Conservation (phyloP, 2,797 vertebrate species). For the Kryptolebias ocellatus region DNA sequence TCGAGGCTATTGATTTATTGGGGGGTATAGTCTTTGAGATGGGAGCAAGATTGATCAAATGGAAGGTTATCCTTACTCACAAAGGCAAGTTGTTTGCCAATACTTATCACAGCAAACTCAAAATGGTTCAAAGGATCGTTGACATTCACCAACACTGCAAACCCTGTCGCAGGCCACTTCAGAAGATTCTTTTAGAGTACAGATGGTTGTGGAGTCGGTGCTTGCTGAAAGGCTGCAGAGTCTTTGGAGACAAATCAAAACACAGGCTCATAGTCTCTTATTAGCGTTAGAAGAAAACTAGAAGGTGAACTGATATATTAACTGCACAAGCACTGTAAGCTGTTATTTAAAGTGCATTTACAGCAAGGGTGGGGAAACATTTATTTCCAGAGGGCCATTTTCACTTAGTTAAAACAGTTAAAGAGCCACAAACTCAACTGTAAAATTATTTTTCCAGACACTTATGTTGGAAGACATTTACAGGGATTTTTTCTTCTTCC, state of each 20-base stretch:
- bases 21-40: slow-evolving; percentile 79
- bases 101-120: slow-evolving; percentile 80
- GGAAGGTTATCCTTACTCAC: slow-evolving; percentile 85
- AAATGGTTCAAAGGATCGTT: slow-evolving; percentile 76
- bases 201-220: slow-evolving; percentile 15
- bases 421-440: too few species aligned
- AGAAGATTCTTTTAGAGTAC: slow-evolving; percentile 21
- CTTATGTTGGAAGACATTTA: too few species aligned
- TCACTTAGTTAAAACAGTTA: too few species aligned
- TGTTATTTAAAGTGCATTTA: neutral
- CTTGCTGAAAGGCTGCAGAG: slow-evolving; percentile 1
- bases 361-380: neutral
- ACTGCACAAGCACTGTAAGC: neutral
- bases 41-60: slow-evolving; percentile 81
- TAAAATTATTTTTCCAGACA: too few species aligned
- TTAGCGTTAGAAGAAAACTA: neutral
- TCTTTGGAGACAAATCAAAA: slow-evolving; percentile 17
- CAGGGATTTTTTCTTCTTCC: too few species aligned
- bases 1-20: slow-evolving; percentile 83
- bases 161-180: slow-evolving; percentile 31
- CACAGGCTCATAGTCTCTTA: neutral
- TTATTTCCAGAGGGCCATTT: neutral
- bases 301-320: neutral
- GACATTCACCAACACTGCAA: slow-evolving; percentile 67
- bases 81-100: slow-evolving; percentile 85